Percentiles rank a stretch among this genome's conserved stretches.
Evolutionary conservation across 2,113 vertebrate genomes (phyloP).

Genomic region (Jaculus jaculus): DNA sequence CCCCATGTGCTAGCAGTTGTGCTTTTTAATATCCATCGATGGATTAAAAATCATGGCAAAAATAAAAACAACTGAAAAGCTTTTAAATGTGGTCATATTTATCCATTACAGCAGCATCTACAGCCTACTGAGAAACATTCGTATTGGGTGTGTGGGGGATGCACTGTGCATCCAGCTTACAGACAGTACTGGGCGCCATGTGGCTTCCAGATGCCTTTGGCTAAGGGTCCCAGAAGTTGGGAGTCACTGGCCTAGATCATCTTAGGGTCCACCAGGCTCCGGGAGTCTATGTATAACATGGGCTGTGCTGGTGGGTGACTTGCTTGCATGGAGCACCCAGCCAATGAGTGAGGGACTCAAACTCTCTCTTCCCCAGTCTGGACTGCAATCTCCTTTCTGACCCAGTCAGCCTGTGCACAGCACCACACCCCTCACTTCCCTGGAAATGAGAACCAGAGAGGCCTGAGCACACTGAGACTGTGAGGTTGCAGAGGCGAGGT

Average conservation of each 20-base stretch:
- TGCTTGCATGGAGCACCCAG: neutral
- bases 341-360: neutral
- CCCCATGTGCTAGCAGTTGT: slow-evolving; percentile 23
- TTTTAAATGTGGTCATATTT: slow-evolving; percentile 40
- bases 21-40: slow-evolving; percentile 29
- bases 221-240: neutral
- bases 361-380: neutral
- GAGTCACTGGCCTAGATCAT: neutral
- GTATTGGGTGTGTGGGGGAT: slow-evolving; percentile 23
- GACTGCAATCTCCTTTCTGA: neutral
- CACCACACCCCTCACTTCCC: neutral
- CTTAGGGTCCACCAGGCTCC: neutral
- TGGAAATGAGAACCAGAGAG: slow-evolving; percentile 50
- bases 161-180: neutral
- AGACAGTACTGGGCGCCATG: neutral
- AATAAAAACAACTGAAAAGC: slow-evolving; percentile 51
- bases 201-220: slow-evolving; percentile 60
- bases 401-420: neutral
- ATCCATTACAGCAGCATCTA: slow-evolving; percentile 14
- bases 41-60: slow-evolving; percentile 45
- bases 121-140: slow-evolving; percentile 26
- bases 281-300: neutral
- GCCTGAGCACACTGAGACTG: neutral
- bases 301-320: neutral
- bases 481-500: slow-evolving; percentile 12